A percentile compares a stretch with the other conserved stretches of the same genome.
These are phyloP conservation scores for Nasua narica DNA, from an alignment of 2,797 vertebrate genomes.

Conservation along the genomic window DNA sequence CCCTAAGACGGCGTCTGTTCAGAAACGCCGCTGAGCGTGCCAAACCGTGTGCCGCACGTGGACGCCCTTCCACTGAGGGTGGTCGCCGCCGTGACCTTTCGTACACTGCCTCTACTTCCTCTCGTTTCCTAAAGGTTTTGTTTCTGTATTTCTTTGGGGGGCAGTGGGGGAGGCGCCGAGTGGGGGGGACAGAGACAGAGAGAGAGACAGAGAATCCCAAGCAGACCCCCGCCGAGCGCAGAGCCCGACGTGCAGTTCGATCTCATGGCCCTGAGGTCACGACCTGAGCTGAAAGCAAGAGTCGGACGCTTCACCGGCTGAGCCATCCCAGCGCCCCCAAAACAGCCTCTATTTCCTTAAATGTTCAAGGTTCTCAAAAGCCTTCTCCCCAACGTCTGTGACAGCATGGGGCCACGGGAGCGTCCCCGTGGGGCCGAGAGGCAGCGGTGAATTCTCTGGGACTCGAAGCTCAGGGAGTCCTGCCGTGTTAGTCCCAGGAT, in stretches of 20 bases:
- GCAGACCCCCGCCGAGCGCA: background rate
- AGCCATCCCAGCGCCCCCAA: too few species aligned
- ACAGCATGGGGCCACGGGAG: accelerated
- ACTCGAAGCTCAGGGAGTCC: background rate
- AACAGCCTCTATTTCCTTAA: background rate
- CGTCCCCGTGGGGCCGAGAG: background rate
- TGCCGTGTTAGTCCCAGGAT: background rate
- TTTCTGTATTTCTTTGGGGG: background rate
- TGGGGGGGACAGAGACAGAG: background rate
- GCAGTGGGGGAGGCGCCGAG: background rate
- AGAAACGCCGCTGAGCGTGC: background rate
- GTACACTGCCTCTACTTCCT: background rate
- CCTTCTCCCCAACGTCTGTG: too few species aligned
- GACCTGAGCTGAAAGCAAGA: too few species aligned
- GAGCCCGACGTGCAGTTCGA: too few species aligned
- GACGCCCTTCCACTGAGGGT: too few species aligned
- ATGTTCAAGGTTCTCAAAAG: background rate
- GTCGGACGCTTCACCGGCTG: too few species aligned
- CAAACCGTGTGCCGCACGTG: background rate
- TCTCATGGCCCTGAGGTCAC: too few species aligned
- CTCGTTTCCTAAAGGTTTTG: background rate
- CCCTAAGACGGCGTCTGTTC: background rate
- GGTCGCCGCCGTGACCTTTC: background rate
- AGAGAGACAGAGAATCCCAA: background rate
- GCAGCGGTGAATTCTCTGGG: background rate